Conservation (phyloP, 2,888 invertebrate species). For the Lymantria monacha region DNA sequence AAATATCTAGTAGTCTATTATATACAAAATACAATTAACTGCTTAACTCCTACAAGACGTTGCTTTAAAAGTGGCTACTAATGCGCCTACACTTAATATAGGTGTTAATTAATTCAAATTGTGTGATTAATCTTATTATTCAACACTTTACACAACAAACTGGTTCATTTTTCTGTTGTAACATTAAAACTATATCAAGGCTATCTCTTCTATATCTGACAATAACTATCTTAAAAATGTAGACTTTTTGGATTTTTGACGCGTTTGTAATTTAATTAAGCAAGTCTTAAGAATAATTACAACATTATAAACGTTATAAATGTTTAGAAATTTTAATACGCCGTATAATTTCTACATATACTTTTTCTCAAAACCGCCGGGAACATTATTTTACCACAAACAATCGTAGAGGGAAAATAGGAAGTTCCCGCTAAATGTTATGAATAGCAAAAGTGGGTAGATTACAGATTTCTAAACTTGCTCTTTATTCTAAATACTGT, state of each 20-base stretch:
- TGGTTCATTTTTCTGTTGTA: not conserved
- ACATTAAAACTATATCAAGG: not conserved
- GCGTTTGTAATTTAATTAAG: not conserved
- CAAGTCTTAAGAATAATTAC: not conserved
- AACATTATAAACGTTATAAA: not conserved
- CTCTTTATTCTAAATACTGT: too few species aligned
- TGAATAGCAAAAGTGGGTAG: too few species aligned
- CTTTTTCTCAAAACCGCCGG: constrained; percentile 5
- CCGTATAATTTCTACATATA: constrained; percentile 12
- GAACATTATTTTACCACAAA: constrained; percentile 29
- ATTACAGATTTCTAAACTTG: too few species aligned
- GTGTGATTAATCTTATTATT: constrained; percentile 19
- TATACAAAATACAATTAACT: too few species aligned
- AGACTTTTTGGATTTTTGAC: not conserved
- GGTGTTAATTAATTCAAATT: constrained; percentile 3
- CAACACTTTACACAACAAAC: constrained; percentile 24
- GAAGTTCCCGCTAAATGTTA: not conserved
- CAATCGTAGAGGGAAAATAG: constrained; percentile 32
- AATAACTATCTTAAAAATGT: not conserved
- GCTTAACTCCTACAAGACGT: not conserved
- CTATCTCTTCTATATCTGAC: not conserved
- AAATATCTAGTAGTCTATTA: too few species aligned
- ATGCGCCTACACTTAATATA: not conserved
- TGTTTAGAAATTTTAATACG: not conserved
- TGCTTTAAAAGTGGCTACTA: not conserved